Conservation (phyloP, 2,797 vertebrate genomes). For the Ataeniobius toweri region DNA sequence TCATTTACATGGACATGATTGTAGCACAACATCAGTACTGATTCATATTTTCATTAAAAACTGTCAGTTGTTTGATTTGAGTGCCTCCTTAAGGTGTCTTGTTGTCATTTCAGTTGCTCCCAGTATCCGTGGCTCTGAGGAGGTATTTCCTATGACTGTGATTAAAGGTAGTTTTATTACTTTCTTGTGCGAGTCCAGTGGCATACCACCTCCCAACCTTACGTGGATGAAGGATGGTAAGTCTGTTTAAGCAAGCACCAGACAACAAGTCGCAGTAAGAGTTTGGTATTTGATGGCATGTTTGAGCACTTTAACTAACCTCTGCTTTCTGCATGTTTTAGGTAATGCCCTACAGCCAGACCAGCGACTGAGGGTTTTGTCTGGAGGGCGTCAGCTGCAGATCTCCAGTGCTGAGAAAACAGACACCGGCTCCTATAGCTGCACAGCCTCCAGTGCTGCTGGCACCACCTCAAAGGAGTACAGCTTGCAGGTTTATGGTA, state of each 20-base stretch:
- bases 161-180: conserved; percentile 88
- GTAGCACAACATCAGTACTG: not conserved
- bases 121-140: conserved; percentile 86
- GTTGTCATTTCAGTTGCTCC: conserved; percentile 85
- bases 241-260: not conserved
- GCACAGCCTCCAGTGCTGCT: conserved; percentile 86
- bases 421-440: conserved; percentile 88
- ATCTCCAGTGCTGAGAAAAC: conserved; percentile 83
- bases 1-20: not conserved
- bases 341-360: conserved; percentile 81
- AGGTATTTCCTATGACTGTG: conserved; percentile 83
- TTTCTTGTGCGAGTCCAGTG: conserved; percentile 93
- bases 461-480: conserved; percentile 88
- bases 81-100: conserved; percentile 52
- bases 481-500: conserved; percentile 91
- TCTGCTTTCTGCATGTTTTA: conserved; percentile 54
- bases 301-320: not conserved
- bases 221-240: conserved; percentile 91
- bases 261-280: not conserved
- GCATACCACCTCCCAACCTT: conserved; percentile 91
- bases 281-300: not conserved
- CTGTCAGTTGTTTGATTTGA: conserved; percentile 15
- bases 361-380: conserved; percentile 83
- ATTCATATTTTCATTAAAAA: not conserved
- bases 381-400: conserved; percentile 93